A percentile compares a stretch with the other conserved stretches of the same genome.
These are phyloP conservation scores for Calonectris borealis DNA, from an alignment of 2,113 vertebrate species.

Conservation along the genomic window DNA sequence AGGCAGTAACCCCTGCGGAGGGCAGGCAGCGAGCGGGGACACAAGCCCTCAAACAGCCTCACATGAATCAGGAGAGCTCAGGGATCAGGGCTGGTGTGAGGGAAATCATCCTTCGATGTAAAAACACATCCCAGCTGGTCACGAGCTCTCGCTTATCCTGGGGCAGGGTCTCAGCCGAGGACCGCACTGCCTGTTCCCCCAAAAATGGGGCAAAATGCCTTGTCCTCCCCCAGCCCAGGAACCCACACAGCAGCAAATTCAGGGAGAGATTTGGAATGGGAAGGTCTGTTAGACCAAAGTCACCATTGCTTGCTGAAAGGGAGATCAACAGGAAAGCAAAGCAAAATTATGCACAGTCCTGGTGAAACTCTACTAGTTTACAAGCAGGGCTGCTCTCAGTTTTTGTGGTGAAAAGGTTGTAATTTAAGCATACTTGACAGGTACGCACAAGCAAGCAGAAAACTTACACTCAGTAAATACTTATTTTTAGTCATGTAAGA, in stretches of 20 bases:
- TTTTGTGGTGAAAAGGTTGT: not conserved
- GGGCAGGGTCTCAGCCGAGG: not conserved
- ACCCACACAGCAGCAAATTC: not conserved
- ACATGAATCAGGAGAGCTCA: fast-evolving
- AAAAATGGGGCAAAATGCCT: not conserved
- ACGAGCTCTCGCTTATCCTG: not conserved
- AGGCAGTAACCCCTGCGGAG: not conserved
- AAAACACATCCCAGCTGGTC: not conserved
- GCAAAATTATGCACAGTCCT: not conserved
- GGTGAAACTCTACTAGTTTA: not conserved
- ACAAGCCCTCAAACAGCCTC: not conserved
- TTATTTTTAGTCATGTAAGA: not conserved
- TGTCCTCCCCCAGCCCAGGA: not conserved
- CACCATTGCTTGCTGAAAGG: not conserved
- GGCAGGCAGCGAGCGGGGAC: fast-evolving
- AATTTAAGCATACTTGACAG: not conserved
- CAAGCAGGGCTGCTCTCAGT: not conserved
- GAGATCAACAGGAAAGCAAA: not conserved
- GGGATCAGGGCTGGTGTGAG: not conserved
- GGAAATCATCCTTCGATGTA: not conserved
- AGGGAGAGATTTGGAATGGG: not conserved
- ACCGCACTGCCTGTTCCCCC: not conserved
- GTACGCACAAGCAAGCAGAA: not conserved
- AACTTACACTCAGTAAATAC: not conserved
- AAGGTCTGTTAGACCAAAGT: not conserved